Evolutionary conservation across 2,113 vertebrate genomes (phyloP), one percentile per base, ranked within the genome.

Genomic region (Clarias macrocephalus): DNA sequence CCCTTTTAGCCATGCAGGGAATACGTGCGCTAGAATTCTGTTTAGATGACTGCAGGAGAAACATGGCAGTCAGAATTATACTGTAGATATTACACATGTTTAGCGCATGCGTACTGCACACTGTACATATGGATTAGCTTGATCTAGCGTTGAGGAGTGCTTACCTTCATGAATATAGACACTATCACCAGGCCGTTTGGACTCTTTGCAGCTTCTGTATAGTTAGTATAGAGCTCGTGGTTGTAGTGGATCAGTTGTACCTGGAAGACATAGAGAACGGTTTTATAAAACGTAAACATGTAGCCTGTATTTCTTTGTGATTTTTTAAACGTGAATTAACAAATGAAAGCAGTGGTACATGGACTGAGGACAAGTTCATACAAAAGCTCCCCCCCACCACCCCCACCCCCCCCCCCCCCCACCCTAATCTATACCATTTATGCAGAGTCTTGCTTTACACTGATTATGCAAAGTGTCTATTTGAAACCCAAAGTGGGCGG

Each of bases 81-180:
- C 33, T 2, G 33, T 37, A 9, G 54, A 73, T 63, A 33, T 89
- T 28, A 87, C 3, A 70, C 62, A 0, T 37, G 13, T 85, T 63
- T 52, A 59, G 8, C 25, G 2, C 54, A 1, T 19, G 30, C 5
- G 23, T 87, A 60, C 6, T 28, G 66, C 10, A 48, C 0, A 48
- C 48, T 48, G 48, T 48, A 48, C 48, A 48, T 48, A 48, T 48
- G 1, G 6, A 48, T 30, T 83, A 72, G 11, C 33, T n/a, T 37
- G 37, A 30, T n/a, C 79, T 62, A 57, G 57, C 33, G 2, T 80
- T 25, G 12, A 21, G 54, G 5, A 19, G 62, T 82, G 93, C 97
- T 97, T 94, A 99, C 98, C 96, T 99, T 99, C 96, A 99, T 99
- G 95, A 99, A 99, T 97, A 99, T 99, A 92, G 98, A 98, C 94